Evolutionary conservation across 2,888 invertebrate species (phyloP), one percentile per base, ranked within the genome.

Genomic region (Hydropsyche betteni): DNA sequence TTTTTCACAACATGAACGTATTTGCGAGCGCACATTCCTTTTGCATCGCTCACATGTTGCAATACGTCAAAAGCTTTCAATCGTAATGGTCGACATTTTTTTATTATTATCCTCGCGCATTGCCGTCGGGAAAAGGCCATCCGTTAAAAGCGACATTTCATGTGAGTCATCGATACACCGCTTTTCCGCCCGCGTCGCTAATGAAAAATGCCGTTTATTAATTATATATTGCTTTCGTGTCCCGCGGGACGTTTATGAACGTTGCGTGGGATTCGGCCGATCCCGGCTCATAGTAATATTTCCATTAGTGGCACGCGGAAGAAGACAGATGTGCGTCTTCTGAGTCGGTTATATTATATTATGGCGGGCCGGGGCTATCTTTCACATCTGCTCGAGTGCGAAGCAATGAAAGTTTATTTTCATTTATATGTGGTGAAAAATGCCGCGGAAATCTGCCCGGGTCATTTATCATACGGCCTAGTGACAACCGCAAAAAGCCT

Each of bases 361-460:
- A 44, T 44, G 44, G 7, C 10, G 10, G 44, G 44, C 6, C 6
- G 44, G 10, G 34, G n/a, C 44, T 5, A 44, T 69, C 69, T 36
- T 69, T 69, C 69, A 44, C 8, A 64, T 14, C n/a, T 69, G 55
- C 24, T 52, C 38, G 16, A 55, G 14, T 36, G 52, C 34, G 72
- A 55, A 33, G 58, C 24, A 61, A 72, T 72, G 72, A 70, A 75
- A 61, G 75, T 75, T 70, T 75, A 75, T 75, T 75, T 75, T 75
- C 75, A 75, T 75, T 75, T 75, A 70, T 70, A 58, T 61, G 34
- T 55, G 72, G 70, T 75, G 75, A 75, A 75, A 75, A 69, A 75
- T 70, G 69, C 64, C 34, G 70, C 10, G 58, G 24, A 72, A 75
- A 75, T 75, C 75, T 75, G 75, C 53, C 55, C 36, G 58, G 61